These are phyloP conservation scores for Sphaeramia orbicularis DNA, from an alignment of 2,797 vertebrate genomes.

Conservation along the genomic window DNA sequence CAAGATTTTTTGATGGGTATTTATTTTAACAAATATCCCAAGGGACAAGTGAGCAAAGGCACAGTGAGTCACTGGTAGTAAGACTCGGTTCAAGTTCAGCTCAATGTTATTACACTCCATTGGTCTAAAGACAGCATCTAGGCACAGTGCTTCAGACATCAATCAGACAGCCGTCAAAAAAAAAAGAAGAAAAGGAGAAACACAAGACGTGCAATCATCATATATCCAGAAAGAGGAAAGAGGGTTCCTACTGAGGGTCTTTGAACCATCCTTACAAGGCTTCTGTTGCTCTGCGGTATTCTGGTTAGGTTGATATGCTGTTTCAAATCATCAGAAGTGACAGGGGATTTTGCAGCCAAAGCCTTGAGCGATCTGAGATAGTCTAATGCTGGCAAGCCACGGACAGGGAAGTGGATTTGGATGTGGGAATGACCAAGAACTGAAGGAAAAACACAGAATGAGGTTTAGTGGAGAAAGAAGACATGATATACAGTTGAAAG, in stretches of 20 bases:
- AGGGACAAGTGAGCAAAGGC: constrained; percentile 22
- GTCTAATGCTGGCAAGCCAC: constrained; percentile 40
- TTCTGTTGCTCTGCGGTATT: constrained; percentile 31
- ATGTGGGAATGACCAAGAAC: constrained; percentile 45
- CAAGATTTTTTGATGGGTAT: constrained; percentile 9
- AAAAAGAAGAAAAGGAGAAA: not conserved
- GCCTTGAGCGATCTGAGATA: constrained; percentile 41
- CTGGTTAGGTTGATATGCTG: constrained; percentile 27
- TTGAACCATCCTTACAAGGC: constrained; percentile 16
- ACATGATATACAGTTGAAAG: constrained; percentile 48
- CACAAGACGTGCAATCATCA: not conserved
- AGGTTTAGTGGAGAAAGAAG: constrained; percentile 46
- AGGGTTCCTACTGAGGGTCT: not conserved
- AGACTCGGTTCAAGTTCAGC: constrained; percentile 28
- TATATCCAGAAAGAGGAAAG: too few species aligned
- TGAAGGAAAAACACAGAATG: constrained; percentile 38
- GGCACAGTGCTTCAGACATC: constrained; percentile 21
- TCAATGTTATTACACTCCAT: constrained; percentile 22
- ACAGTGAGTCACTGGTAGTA: constrained; percentile 24
- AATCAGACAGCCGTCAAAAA: constrained; percentile 1
- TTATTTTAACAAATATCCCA: constrained; percentile 38
- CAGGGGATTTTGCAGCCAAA: constrained; percentile 52
- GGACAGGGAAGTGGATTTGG: constrained; percentile 56
- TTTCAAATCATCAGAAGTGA: constrained; percentile 63
- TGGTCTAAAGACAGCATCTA: constrained; percentile 16